Base-by-base conservation (phyloP, 1,140 invertebrate genomes). In the Dendrolimus punctatus region DNA sequence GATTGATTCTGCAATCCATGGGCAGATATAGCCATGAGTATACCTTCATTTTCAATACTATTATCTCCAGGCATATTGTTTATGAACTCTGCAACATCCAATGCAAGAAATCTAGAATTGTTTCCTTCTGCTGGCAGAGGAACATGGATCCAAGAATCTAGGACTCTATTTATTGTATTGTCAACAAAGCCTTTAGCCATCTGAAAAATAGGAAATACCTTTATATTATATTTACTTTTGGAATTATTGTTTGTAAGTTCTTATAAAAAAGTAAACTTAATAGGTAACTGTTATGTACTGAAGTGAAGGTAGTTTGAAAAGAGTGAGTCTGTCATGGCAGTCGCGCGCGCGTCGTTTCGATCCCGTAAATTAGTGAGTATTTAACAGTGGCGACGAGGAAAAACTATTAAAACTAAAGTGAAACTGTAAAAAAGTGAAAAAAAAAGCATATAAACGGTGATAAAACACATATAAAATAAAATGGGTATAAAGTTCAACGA, bases 111-210 rank as follows among this genome's bases (percentile, higher is more conserved):
- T 40, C 68, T 71, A 59, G 80, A 78, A 58, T 62, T 74, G 44
- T 68, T 76, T 45, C 77, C 66, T 45, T 79, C 71, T 7, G 60
- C 73, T 44, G 80, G 76, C 8, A 79, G 67, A 7, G 90, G 88
- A 46, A 76, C 80, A 38, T 89, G 70, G 49, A 89, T 88, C 85
- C 90, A 91, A 42, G 88, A 89, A 68, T 93, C 92, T 45, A 93
- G 66, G 23, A 93, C 89, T 62, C 87, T 87, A 62, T 94, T 94
- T 54, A 93, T 92, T 9, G 90, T 91, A 77, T 94, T 94, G 63
- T 94, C 92, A 40, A 93, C 87, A 76, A 90, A 91, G 49, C 91
- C 90, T 79, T 91, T 91, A 3, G 90, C 90, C 56, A 92, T 76
- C 87, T 88, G 81, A 51, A 73, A 83, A 42, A 46, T 40, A 40